Evolutionary conservation across 1,140 invertebrate species (phyloP).

Genomic region (Dolichoris vasculosae): DNA sequence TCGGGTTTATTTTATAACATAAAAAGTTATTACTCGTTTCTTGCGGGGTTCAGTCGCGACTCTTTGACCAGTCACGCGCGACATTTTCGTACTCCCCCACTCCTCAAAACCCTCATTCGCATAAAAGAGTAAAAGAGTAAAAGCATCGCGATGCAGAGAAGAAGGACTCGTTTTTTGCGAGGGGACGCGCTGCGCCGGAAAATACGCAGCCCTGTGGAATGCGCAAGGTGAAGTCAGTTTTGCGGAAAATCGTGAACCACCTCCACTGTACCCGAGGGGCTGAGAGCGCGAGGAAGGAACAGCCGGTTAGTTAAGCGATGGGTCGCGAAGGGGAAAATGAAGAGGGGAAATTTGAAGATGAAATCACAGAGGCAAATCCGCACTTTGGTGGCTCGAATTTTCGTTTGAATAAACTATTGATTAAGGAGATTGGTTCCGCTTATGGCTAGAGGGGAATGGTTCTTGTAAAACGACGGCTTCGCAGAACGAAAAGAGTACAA

Average conservation of each 20-base stretch:
- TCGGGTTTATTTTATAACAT: background rate
- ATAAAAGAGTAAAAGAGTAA: slow-evolving; percentile 10
- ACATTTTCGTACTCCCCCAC: background rate
- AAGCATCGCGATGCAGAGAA: background rate
- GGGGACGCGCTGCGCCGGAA: background rate
- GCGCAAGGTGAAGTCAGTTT: slow-evolving; percentile 35
- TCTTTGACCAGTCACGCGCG: slow-evolving; percentile 19
- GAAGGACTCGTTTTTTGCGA: background rate
- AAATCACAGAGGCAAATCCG: background rate
- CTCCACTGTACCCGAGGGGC: background rate
- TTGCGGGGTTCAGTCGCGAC: background rate
- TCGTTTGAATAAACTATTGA: slow-evolving; percentile 35
- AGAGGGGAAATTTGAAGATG: background rate
- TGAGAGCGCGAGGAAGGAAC: background rate
- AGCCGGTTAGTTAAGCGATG: slow-evolving; percentile 13
- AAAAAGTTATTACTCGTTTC: background rate
- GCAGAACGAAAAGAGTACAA: background rate
- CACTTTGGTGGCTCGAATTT: background rate
- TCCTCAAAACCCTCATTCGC: background rate
- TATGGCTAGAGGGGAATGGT: background rate
- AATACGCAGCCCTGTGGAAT: background rate
- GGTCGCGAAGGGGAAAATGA: background rate
- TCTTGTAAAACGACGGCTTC: background rate
- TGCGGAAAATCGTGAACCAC: slow-evolving; percentile 44
- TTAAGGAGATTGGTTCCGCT: slow-evolving; percentile 42